phyloP scores from a whole-genome alignment of 2,888 invertebrate genomes.

The Hydropsyche betteni region DNA sequence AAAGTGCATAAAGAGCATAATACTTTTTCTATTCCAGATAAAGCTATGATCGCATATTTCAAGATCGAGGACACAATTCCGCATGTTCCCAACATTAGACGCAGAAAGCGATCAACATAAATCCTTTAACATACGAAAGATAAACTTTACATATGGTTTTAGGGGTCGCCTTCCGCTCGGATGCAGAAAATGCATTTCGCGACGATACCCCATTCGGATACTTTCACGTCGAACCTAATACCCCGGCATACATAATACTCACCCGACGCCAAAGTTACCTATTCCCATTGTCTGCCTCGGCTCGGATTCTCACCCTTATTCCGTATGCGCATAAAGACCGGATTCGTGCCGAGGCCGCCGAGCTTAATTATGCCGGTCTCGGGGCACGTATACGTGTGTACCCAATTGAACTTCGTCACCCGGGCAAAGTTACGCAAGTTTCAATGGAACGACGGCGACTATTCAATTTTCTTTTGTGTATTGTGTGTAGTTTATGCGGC shows the following conservation, averaged over 20 bases:
- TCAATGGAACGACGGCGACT: slow-evolving; percentile 37
- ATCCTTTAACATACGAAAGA: too few relatives aligned
- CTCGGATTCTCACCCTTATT: too few relatives aligned
- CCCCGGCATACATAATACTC: slow-evolving; percentile 47
- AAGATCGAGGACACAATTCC: too few relatives aligned
- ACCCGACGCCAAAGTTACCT: slow-evolving; percentile 41
- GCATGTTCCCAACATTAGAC: background rate
- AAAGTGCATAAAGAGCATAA: too few relatives aligned
- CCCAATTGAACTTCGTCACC: slow-evolving; percentile 50
- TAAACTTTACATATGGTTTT: too few relatives aligned
- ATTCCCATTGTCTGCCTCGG: slow-evolving; percentile 43
- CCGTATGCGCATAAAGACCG: too few relatives aligned
- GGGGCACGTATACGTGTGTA: slow-evolving; percentile 43
- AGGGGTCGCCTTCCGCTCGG: too few relatives aligned
- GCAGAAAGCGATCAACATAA: background rate
- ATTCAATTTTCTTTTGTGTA: slow-evolving; percentile 49
- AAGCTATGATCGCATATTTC: too few relatives aligned
- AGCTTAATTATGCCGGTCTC: slow-evolving; percentile 48
- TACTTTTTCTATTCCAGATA: too few relatives aligned
- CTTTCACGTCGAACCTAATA: slow-evolving; percentile 36
- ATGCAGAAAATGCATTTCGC: too few relatives aligned
- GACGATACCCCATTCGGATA: too few relatives aligned
- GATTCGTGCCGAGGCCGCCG: slow-evolving; percentile 20
- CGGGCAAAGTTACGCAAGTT: slow-evolving; percentile 46
- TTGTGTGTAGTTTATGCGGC: slow-evolving; percentile 41